Evolutionary conservation across 2,797 vertebrate species (phyloP), one percentile per base, ranked within the genome.

Genomic region (Pseudomugil tenellus): DNA sequence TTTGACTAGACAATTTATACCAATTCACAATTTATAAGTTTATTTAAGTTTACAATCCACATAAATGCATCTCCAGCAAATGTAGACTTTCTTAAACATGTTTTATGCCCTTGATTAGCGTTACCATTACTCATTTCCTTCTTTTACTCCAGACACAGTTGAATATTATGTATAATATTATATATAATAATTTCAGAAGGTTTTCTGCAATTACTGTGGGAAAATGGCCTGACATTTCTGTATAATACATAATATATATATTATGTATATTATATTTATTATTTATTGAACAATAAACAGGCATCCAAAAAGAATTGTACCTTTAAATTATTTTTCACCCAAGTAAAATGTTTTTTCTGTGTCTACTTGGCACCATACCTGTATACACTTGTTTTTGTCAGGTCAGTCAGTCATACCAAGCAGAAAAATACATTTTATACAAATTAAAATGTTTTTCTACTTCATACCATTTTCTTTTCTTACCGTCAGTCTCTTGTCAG

Each of bases 401-500:
- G 37, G 37, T 6, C 37, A 17, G 14, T 1, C n/a, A 53, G 13
- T 29, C 34, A 16, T 9, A 9, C 0, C 35, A 63, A 37, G 11
- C 32, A 37, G 10, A 63, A 52, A 35, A 10, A 37, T 19, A 41
- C 6, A 41, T 17, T 43, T 43, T 43, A 19, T 43, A 43, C 19
- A 19, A 19, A 7, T n/a, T 43, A 19, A 53, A 29, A 16, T 29
- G 2, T 28, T 14, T 52, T 3, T 31, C 13, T 21, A 13, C 23
- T 3, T 25, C 1, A 51, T 10, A 6, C 12, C 8, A 10, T n/a
- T 43, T 62, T 17, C 37, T 23, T 17, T 64, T 31, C 93, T 91
- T 85, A 97, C 96, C 72, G 95, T 96, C 73, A 97, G 95, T 35
- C 96, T 93, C 83, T 97, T 97, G 73, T 97, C 95, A 0, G 96